These are phyloP conservation scores for Steinernema carpocapsae DNA, from an alignment of 2,888 invertebrate species.

Conservation along the genomic window DNA sequence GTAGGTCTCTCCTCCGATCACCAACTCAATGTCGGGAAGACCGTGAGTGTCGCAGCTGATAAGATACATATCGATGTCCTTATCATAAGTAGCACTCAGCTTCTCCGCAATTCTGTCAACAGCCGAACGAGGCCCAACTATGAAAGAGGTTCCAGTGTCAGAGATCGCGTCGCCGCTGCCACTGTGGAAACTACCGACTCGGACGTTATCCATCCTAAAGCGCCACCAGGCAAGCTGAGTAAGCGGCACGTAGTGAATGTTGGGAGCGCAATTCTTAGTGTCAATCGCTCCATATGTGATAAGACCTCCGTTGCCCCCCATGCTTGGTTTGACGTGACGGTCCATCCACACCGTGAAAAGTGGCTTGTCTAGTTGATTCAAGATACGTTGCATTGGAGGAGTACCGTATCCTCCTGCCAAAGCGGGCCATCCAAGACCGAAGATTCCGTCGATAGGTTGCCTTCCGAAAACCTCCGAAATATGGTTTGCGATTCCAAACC, in stretches of 20 bases:
- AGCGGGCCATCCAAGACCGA: conserved; percentile 62
- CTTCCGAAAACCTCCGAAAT: conserved; percentile 58
- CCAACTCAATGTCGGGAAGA: conserved; percentile 52
- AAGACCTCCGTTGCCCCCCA: conserved; percentile 49
- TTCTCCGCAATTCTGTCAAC: conserved; percentile 44
- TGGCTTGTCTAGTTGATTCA: conserved; percentile 77
- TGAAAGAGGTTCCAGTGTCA: conserved; percentile 59
- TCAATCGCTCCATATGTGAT: conserved; percentile 62
- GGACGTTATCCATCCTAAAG: conserved; percentile 38
- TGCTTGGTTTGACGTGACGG: conserved; percentile 37
- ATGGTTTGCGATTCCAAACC: conserved; percentile 56
- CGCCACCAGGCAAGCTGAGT: conserved; percentile 51
- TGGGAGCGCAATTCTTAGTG: conserved; percentile 52
- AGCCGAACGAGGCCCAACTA: conserved; percentile 48
- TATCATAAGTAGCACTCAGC: conserved; percentile 50
- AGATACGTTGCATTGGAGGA: conserved; percentile 91
- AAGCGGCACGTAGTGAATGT: conserved; percentile 52
- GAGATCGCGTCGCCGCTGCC: conserved; percentile 42
- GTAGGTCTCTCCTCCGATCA: conserved; percentile 52
- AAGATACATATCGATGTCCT: too few relatives aligned
- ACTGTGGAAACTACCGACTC: conserved; percentile 52
- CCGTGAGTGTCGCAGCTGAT: conserved; percentile 49
- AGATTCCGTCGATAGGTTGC: conserved; percentile 62
- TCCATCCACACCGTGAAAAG: conserved; percentile 92
- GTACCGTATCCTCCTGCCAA: conserved; percentile 86